Percentiles rank a stretch among this genome's conserved stretches.
Evolutionary conservation across 2,797 vertebrate genomes (phyloP).

Genomic region (Galaxias olidus): DNA sequence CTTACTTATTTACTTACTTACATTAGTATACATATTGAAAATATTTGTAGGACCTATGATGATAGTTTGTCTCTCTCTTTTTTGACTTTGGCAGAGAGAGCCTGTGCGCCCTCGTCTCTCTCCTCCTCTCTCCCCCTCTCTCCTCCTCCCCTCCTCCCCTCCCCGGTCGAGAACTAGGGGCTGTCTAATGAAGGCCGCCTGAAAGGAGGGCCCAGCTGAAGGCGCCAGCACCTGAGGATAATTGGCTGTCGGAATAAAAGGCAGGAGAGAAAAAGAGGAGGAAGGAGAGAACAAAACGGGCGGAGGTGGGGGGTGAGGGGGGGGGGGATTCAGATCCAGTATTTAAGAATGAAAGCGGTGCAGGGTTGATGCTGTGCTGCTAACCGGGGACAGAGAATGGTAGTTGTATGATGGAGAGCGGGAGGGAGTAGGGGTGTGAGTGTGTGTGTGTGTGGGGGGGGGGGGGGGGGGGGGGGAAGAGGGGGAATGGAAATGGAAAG

Average conservation of each 20-base stretch:
- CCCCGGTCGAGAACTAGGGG: slow-evolving; percentile 15
- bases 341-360: no score
- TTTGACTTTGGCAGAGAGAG: no score
- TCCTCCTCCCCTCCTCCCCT: not conserved
- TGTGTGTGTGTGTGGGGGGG: no score
- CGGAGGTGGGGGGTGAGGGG: not conserved
- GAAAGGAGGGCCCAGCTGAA: not conserved
- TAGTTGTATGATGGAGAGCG: no score
- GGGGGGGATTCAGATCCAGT: no score
- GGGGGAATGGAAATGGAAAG: slow-evolving; percentile 1
- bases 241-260: not conserved
- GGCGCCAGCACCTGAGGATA: no score
- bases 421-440: not conserved
- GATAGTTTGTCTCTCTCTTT: no score
- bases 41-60: no score
- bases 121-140: not conserved
- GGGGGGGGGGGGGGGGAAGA: not conserved
- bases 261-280: not conserved
- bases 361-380: not conserved
- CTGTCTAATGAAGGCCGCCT: slow-evolving; percentile 31
- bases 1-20: no score
- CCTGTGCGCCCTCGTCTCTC: no score
- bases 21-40: no score
- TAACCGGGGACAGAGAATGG: no score
- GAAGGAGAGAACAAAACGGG: not conserved